Conservation (phyloP, 2,797 vertebrate species). For the Helarctos malayanus region DNA sequence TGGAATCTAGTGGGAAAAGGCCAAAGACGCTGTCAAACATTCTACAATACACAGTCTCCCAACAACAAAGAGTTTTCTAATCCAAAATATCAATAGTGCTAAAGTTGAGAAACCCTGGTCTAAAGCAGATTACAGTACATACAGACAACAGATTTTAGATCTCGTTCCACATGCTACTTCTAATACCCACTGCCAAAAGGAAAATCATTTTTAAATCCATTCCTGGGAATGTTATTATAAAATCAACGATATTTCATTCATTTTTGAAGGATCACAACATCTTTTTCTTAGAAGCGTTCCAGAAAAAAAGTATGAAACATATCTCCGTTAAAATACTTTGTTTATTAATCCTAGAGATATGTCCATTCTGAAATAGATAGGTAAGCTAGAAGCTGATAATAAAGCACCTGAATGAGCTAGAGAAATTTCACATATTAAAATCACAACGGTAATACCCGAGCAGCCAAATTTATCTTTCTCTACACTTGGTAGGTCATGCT, state of each 20-base stretch:
- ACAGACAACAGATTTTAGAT: background rate
- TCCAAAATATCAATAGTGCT: background rate
- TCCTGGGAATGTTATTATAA: background rate
- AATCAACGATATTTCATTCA: background rate
- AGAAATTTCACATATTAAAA: constrained; percentile 47
- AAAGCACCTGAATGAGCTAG: background rate
- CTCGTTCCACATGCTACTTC: background rate
- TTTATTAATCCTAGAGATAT: constrained; percentile 38
- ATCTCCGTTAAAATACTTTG: background rate
- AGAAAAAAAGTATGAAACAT: background rate
- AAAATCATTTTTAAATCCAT: background rate
- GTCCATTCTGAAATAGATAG: constrained; percentile 10
- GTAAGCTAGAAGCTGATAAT: background rate
- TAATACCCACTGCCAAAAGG: background rate
- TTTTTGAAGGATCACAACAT: background rate
- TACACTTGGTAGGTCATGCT: constrained; percentile 42
- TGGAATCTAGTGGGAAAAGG: background rate
- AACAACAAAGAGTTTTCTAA: background rate
- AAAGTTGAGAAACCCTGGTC: background rate
- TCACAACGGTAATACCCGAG: background rate
- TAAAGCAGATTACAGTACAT: background rate
- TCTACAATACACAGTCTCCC: background rate
- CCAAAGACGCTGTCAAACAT: background rate
- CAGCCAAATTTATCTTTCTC: constrained; percentile 59
- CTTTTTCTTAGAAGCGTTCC: constrained; percentile 1